phyloP scores from a whole-genome alignment of 2,113 vertebrate genomes.

The Pachycephala philippinensis region DNA sequence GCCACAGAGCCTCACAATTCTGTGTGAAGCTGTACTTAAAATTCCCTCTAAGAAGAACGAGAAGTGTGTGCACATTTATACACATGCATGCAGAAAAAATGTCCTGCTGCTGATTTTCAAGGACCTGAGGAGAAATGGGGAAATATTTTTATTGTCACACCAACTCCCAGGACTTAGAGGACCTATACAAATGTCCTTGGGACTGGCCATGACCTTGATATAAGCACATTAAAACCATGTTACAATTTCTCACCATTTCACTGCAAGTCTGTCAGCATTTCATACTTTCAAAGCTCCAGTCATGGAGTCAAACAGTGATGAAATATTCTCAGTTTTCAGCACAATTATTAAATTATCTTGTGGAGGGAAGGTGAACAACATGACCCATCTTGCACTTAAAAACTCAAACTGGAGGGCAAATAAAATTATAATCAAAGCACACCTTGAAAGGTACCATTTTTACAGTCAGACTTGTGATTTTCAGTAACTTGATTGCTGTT shows the following conservation, averaged over 20 bases:
- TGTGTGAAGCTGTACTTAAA: not conserved
- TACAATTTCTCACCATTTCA: not conserved
- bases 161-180: not conserved
- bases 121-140: not conserved
- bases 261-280: not conserved
- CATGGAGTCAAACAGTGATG: not conserved
- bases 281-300: not conserved
- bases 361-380: not conserved
- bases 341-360: not conserved
- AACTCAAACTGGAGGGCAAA: not conserved
- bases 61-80: not conserved
- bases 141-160: not conserved
- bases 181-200: rapidly evolving
- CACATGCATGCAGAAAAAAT: rapidly evolving
- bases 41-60: not conserved
- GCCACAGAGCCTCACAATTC: not conserved
- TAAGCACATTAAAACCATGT: not conserved
- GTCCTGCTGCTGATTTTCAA: not conserved
- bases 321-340: not conserved
- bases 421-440: not conserved
- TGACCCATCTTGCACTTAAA: not conserved
- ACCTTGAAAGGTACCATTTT: not conserved
- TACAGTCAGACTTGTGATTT: not conserved
- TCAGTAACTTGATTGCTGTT: not conserved
- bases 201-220: not conserved